Evolutionary conservation across 1,140 invertebrate genomes (phyloP), one percentile per base, ranked within the genome.

Genomic region (Aphidius gifuensis): DNA sequence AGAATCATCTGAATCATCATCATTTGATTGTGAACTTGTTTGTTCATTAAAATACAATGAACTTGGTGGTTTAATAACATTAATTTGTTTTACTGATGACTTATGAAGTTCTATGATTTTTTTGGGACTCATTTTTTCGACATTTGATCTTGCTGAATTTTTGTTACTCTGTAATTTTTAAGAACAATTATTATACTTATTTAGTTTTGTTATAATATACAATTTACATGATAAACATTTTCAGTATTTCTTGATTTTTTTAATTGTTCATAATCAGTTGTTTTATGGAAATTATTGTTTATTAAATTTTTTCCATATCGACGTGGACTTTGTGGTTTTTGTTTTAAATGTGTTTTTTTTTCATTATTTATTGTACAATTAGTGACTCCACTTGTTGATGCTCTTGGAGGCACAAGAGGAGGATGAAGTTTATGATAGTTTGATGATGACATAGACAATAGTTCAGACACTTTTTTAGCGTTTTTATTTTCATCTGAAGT

Each of bases 381-480:
- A 16, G 32, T 16, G 38, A 48, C 39, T 59, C 43, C 58, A 40
- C 61, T 66, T 39, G 39, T 64, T n/a, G 65, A 58, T 7, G 65
- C 43, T 62, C 51, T 62, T 9, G 71, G 39, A 4, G 65, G 63
- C 48, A 70, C 63, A 8, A 64, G 16, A 3, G 68, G 62, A 32
- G 65, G 62, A 11, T 65, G 48, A 5, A 59, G n/a, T 9, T 60
- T 51, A 42, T 71, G 54, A 49, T 51, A 44, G 48, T 43, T 47
- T 16, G 46, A 53, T 4, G 61, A 62, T 4, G 74, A 64, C 21
- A 69, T 63, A 1, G 68, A 64, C 21, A 77, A 64, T 42, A 78
- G 63, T 58, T 75, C 71, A 0, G 74, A 70, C 5, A 77, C 68
- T 69, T 68, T 73, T 61, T 71, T 69, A 8, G 71, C 54, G n/a